Evolutionary conservation across 2,888 invertebrate genomes (phyloP), one percentile per base, ranked within the genome.

Genomic region (Tuberolachnus salignus): DNA sequence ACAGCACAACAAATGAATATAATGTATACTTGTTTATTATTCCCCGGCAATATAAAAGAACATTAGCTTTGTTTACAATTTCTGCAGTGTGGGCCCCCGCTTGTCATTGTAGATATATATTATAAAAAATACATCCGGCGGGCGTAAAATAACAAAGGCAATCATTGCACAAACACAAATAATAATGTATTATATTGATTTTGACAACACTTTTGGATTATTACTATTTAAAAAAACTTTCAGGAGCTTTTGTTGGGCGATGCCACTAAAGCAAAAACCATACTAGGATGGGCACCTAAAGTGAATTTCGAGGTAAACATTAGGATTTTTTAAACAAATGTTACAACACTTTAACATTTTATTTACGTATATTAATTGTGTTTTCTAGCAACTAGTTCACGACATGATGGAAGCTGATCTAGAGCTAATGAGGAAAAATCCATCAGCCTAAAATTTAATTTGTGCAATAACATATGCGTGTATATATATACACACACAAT

Each of bases 341-440:
- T 26, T 13, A 26, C 23, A 26, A n/a, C 9, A 53, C 10, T 13
- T 46, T 8, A 13, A 46, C 3, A 46, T 46, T 46, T 46, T 46
- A 46, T 14, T 55, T 70, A 6, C 6, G 13, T 19, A 19, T 69
- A 51, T 69, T 55, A 21, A 46, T 53, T 80, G 4, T 26, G 11
- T 67, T 81, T 85, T 92, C 85, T 86, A 90, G 84, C 90, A 92
- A 84, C 89, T 99, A 63, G 97, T 98, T 2, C 90, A 91, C 83
- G 98, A 98, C 84, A 98, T 98, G 98, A 92, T 98, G 89, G 90
- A 91, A 46, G 90, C 94, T 0, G 98, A 98, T 86, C 88, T 98
- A 53, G 90, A 89, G 83, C 88, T 98, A 80, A 98, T 98, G 98
- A 92, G 90, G 84, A 90, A 89, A 82, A 93, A 98, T 87, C 97